Base-by-base conservation (phyloP, 2,888 invertebrate genomes). In the Coronaproctus castanopsis region DNA sequence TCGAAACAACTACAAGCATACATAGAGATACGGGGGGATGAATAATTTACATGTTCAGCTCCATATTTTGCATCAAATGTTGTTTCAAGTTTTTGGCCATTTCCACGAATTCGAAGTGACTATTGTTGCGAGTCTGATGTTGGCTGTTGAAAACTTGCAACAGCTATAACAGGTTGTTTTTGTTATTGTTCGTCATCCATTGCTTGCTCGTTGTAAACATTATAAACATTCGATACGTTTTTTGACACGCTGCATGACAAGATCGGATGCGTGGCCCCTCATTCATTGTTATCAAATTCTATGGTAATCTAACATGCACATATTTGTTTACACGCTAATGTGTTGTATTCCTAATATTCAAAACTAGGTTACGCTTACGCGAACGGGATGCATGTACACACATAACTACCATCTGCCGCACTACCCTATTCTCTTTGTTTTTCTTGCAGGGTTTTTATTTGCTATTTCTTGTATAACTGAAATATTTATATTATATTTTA, bases 31-130 rank as follows among this genome's bases (percentile, higher is more conserved):
- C 98, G n/a, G n/a, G 1, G 98, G 98, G 63, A 93, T 89, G 76
- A 99, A 98, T 54, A 99, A 76, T 75, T 95, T 95, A 99, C 97
- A 77, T 98, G 97, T 65, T 88, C 87, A 0, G 98, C 97, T 52
- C 98, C 97, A 76, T 98, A 97, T 74, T 95, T 92, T 5, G 93
- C 74, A 68, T 91, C 91, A 68, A 89, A 80, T n/a, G n/a, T n/a
- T 67, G 91, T 90, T 49, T 63, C 63, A 14, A 54, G 57, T 2
- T 22, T 24, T 21, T 59, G 55, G 14, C 5, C 36, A 14, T 14
- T 36, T 8, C 14, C 36, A 36, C 8, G 14, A 36, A 5, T 36
- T 36, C 36, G 36, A n/a, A n/a, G n/a, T 14, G 36, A 14, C 14
- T 5, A 36, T 36, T 8, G 36, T 36, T 36, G 36, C 5, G 36